phyloP scores from a whole-genome alignment of 2,888 invertebrate species.

The Acronicta alni region DNA sequence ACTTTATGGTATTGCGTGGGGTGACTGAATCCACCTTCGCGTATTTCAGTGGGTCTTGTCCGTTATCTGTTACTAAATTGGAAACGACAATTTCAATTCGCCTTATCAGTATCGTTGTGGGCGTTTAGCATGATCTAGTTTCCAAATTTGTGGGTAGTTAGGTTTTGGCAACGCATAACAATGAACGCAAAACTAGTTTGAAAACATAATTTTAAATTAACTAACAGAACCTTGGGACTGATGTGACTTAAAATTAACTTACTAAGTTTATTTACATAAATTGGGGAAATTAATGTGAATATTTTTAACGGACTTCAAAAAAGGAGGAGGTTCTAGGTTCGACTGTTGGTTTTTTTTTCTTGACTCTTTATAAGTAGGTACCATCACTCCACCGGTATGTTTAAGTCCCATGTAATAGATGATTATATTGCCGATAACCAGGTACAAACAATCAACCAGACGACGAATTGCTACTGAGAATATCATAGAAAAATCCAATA shows the following conservation, averaged over 20 bases:
- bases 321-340: too few relatives aligned
- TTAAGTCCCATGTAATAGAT: too few relatives aligned
- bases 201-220: not conserved
- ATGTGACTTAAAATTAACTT: not conserved
- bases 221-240: not conserved
- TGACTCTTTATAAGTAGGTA: too few relatives aligned
- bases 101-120: conserved; percentile 33
- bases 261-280: too few relatives aligned
- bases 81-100: conserved; percentile 23
- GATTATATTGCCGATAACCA: too few relatives aligned
- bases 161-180: conserved; percentile 14
- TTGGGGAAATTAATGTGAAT: too few relatives aligned
- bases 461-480: too few relatives aligned
- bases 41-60: conserved; percentile 4
- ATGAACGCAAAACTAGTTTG: not conserved
- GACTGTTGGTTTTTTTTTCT: too few relatives aligned
- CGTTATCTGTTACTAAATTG: conserved; percentile 17
- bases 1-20: not conserved
- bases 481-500: too few relatives aligned
- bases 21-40: not conserved
- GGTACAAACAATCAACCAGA: too few relatives aligned
- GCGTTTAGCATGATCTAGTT: conserved; percentile 21
- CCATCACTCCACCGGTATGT: too few relatives aligned
- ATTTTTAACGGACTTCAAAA: too few relatives aligned
- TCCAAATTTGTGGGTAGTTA: conserved; percentile 5